Conservation (phyloP, 2,797 vertebrate species). For the Spatula versicolor region DNA sequence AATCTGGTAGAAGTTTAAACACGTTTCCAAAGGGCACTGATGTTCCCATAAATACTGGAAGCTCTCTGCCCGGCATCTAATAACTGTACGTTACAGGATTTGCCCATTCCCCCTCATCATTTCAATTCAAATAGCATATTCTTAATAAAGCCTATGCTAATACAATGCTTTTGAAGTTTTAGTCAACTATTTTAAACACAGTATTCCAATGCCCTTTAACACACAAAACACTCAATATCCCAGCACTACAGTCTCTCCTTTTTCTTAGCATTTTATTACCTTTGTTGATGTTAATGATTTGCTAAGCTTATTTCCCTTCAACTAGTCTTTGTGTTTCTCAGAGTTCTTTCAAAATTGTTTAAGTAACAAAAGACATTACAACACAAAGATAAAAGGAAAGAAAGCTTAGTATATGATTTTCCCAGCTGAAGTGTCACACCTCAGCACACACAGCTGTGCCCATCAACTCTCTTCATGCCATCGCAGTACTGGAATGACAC, state of each 20-base stretch:
- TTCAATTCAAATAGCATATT: not conserved
- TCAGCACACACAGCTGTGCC: not conserved
- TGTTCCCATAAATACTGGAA: not conserved
- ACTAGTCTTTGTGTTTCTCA: not conserved
- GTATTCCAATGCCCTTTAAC: not conserved
- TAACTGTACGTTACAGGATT: not conserved
- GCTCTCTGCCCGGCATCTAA: not conserved
- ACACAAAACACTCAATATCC: not conserved
- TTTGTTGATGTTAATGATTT: slow-evolving; percentile 39
- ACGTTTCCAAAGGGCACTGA: slow-evolving; percentile 9
- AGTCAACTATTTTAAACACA: not conserved
- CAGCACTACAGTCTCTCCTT: not conserved
- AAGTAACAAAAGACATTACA: slow-evolving; percentile 2
- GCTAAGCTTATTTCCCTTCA: not conserved
- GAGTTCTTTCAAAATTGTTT: slow-evolving; percentile 4
- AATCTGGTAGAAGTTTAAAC: slow-evolving; percentile 20
- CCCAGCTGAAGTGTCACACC: slow-evolving; percentile 17
- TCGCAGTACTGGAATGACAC: rapidly evolving
- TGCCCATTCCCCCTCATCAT: not conserved
- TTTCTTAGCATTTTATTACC: not conserved
- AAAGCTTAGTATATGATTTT: not conserved
- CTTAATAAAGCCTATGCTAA: not conserved
- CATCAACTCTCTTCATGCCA: not conserved
- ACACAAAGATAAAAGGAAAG: slow-evolving; percentile 19
- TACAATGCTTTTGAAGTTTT: not conserved